Evolutionary conservation across 2,888 invertebrate genomes (phyloP).

Genomic region (Meteorus cinctellus): DNA sequence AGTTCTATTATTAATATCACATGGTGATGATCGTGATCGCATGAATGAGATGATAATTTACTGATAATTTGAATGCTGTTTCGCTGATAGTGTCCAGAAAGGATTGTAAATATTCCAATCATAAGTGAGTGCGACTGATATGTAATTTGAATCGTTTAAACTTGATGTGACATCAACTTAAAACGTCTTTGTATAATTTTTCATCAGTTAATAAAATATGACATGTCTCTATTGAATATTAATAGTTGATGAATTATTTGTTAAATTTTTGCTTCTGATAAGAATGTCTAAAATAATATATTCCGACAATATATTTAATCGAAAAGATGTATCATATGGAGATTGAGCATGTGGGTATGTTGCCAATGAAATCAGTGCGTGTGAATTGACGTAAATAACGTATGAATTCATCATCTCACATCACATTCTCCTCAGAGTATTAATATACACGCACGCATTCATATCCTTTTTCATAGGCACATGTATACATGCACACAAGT

Average conservation of each 20-base stretch:
- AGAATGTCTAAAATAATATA: no score
- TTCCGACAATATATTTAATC: neutral
- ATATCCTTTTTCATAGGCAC: no score
- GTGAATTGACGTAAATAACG: slow-evolving; percentile 11
- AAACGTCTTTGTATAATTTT: slow-evolving; percentile 60
- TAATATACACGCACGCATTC: neutral
- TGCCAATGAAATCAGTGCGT: slow-evolving; percentile 13
- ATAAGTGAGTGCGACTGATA: slow-evolving; percentile 24
- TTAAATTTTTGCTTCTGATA: neutral
- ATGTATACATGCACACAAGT: neutral
- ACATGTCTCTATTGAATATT: slow-evolving; percentile 59
- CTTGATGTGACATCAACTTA: slow-evolving; percentile 58
- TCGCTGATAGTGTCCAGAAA: neutral
- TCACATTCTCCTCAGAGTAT: slow-evolving; percentile 6
- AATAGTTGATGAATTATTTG: slow-evolving; percentile 21
- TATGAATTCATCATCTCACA: slow-evolving; percentile 26
- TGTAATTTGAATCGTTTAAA: slow-evolving; percentile 36
- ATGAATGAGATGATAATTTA: no score
- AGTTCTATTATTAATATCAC: neutral
- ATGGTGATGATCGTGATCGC: no score
- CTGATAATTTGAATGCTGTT: no score
- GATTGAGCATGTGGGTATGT: neutral
- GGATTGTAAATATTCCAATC: slow-evolving; percentile 1
- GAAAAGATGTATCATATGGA: neutral
- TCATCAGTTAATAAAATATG: slow-evolving; percentile 65